Evolutionary conservation across 1,140 invertebrate genomes (phyloP).

Genomic region (Anadara kagoshimensis): DNA sequence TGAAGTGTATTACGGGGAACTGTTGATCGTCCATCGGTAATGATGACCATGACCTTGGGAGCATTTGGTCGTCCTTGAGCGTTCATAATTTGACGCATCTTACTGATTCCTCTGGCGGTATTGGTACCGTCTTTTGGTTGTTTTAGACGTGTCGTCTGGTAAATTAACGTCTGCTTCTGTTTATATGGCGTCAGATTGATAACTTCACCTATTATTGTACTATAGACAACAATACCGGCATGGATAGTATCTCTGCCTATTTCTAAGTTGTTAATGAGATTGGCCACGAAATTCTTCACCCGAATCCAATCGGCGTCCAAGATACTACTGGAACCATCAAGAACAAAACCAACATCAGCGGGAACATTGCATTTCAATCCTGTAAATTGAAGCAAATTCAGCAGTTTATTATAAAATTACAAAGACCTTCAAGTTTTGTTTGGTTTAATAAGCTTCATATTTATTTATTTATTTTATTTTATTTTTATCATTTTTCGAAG

Average conservation of each 20-base stretch:
- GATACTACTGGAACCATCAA: conserved; percentile 62
- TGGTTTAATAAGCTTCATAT: too few species aligned
- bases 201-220: conserved; percentile 51
- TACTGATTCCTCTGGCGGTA: conserved; percentile 48
- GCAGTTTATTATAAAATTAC: neutral
- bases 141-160: conserved; percentile 31
- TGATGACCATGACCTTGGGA: conserved; percentile 54
- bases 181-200: conserved; percentile 44
- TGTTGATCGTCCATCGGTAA: conserved; percentile 58
- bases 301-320: conserved; percentile 36
- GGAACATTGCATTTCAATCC: conserved; percentile 49
- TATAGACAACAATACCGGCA: conserved; percentile 57
- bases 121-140: conserved; percentile 48
- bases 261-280: conserved; percentile 50
- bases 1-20: conserved; percentile 39
- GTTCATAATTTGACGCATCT: conserved; percentile 42
- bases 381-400: conserved; percentile 5
- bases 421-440: too few species aligned
- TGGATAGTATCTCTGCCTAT: conserved; percentile 48
- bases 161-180: conserved; percentile 31
- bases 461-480: too few species aligned
- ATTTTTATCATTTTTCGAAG: too few species aligned
- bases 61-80: conserved; percentile 34
- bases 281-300: conserved; percentile 42
- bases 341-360: conserved; percentile 55